These are phyloP conservation scores for Triops cancriformis DNA, from an alignment of 1,140 invertebrate species.

Conservation along the genomic window DNA sequence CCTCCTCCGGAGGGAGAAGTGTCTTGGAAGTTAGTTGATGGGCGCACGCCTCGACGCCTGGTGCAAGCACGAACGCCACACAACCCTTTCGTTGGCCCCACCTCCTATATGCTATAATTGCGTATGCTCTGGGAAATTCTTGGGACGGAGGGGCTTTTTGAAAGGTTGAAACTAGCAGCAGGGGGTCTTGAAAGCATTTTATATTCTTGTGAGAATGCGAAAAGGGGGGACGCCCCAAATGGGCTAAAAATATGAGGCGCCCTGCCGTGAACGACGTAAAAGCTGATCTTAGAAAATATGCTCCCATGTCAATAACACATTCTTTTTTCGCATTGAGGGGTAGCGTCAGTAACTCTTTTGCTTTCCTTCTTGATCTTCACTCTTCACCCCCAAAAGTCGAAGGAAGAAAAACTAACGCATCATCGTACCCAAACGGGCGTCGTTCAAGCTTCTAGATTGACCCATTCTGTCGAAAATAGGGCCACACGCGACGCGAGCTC, in stretches of 20 bases:
- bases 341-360: no score
- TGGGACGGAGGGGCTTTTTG: neutral
- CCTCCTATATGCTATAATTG: no score
- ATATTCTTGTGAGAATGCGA: neutral
- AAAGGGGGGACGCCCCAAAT: neutral
- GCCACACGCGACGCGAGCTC: neutral
- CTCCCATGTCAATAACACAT: no score
- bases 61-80: no score
- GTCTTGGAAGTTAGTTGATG: no score
- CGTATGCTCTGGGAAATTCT: no score
- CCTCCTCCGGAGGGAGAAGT: no score
- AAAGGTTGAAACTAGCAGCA: neutral
- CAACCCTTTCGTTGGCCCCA: no score
- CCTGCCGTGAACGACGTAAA: neutral
- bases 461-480: neutral
- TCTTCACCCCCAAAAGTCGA: neutral
- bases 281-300: neutral
- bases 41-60: no score
- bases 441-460: neutral
- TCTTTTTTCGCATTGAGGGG: no score
- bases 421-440: neutral
- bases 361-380: neutral
- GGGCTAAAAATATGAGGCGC: conserved; percentile 4
- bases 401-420: neutral
- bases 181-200: neutral